These are phyloP conservation scores for Listronotus oregonensis DNA, from an alignment of 1,140 invertebrate genomes.

Conservation along the genomic window DNA sequence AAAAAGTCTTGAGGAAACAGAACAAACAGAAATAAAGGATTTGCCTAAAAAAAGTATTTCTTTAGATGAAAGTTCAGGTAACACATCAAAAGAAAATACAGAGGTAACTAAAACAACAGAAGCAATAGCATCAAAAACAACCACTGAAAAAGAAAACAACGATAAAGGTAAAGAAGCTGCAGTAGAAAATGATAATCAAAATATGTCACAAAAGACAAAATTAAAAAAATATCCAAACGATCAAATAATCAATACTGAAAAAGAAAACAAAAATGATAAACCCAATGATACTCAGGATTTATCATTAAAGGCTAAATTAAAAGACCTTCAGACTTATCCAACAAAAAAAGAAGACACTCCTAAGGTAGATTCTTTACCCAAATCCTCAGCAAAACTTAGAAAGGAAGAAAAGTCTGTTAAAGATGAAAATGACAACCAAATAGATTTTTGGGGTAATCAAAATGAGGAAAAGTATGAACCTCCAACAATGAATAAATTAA, in stretches of 20 bases:
- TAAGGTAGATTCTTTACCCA: not conserved
- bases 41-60: not conserved
- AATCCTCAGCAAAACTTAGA: not conserved
- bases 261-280: not conserved
- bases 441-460: conserved; percentile 62
- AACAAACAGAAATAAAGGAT: not conserved
- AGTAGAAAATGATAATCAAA: not conserved
- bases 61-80: not conserved
- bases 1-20: not conserved
- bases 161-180: not conserved
- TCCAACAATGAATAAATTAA: conserved; percentile 55
- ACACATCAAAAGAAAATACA: no score
- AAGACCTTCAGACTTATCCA: not conserved
- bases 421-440: conserved; percentile 40
- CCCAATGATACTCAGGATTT: not conserved
- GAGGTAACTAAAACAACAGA: not conserved
- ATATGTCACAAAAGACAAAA: not conserved
- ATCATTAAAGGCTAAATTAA: not conserved
- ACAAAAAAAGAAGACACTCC: not conserved
- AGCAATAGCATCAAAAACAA: not conserved
- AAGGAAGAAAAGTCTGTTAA: conserved; percentile 23
- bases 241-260: not conserved
- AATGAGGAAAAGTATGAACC: conserved; percentile 61
- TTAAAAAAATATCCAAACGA: conserved; percentile 1
- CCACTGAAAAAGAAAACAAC: not conserved